Evolutionary conservation across 64 coral and sea anemone genomes (phyloP), one percentile per base, ranked within the genome.

Genomic region (Dendrophyllia cribrosa): DNA sequence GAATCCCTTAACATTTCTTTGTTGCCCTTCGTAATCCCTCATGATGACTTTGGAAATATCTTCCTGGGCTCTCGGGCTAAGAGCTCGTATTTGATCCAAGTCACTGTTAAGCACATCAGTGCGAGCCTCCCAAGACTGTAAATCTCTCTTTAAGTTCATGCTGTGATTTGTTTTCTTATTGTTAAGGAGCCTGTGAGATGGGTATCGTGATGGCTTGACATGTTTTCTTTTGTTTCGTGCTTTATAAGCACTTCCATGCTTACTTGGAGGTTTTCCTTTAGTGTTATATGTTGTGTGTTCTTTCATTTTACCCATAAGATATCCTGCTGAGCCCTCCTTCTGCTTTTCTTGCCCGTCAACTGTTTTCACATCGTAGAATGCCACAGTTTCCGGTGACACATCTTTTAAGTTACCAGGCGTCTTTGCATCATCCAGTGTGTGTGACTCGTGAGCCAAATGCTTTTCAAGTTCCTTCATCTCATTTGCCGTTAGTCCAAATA

Each of bases 381-480:
- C 72, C 47, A 48, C 47, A 49, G 72, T 75, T n/a, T 44, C 43
- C 15, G 72, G 12, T 20, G 72, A 49, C 16, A 6, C 43, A 11
- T 2, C 15, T 49, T 75, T 34, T 1, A 75, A 10, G 9, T 19
- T 66, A 34, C 61, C 62, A 52, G 17, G 20, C 11, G 22, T 34
- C 7, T 11, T 6, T 9, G 8, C n/a, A 14, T 23, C 20, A 17
- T 45, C 80, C 12, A 20, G 44, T 66, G 1, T 7, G 8, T 22
- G 60, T n/a, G 43, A 43, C 9, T 19, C 63, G 45, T 84, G 80
- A 48, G 80, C 62, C 45, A 84, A 23, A n/a, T 84, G 80, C 19
- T 66, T 84, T 51, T 84, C 80, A 67, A 84, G 60, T 20, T 84
- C 80, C n/a, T 68, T 84, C 80, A 84, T 84, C 11, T 84, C 80